Base-by-base conservation (phyloP, 2,113 vertebrate genomes). In the Ammodytes marinus region DNA sequence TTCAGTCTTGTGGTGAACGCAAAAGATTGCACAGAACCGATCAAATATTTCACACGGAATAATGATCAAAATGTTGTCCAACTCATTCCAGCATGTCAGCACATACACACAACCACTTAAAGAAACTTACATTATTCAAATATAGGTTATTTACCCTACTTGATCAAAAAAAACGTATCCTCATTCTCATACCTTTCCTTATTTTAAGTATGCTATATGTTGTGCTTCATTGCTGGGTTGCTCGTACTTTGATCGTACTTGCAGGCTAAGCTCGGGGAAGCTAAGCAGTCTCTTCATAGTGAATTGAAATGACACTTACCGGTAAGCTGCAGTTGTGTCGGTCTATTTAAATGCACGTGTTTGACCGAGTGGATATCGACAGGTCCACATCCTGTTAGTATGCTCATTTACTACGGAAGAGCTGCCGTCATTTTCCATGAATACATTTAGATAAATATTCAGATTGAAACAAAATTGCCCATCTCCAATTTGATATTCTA, bases 1-100 rank as follows among this genome's bases (percentile, higher is more conserved):
- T 88, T 82, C 72, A 79, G 79, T 71, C 45, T 77, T 52, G 73
- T 63, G 53, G 63, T 53, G 83, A 79, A 89, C 37, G 77, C 77
- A 86, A 80, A 80, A 90, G 54, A 84, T 89, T 75, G 47, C 82
- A 82, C 73, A 45, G 68, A 83, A 35, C 11, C 43, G 68, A 83
- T 69, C 37, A 19, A 82, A 79, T 6, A 58, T 79, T 90, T 88
- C 81, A 77, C 84, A 67, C 76, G 13, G 91, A 89, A 80, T 81
- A 71, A 86, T 86, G 19, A 67, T 84, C 74, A 71, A 68, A 50
- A 87, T 69, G 70, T 81, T 66, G 39, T 65, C 12, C 46, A 54
- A 52, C 35, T 81, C 63, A 64, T 61, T 14, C 40, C n/a, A 59
- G 37, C 52, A 61, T 15, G 9, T 59, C 15, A 65, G 49, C 19